Base-by-base conservation (phyloP, 2,888 invertebrate species). In the Brenthis ino region DNA sequence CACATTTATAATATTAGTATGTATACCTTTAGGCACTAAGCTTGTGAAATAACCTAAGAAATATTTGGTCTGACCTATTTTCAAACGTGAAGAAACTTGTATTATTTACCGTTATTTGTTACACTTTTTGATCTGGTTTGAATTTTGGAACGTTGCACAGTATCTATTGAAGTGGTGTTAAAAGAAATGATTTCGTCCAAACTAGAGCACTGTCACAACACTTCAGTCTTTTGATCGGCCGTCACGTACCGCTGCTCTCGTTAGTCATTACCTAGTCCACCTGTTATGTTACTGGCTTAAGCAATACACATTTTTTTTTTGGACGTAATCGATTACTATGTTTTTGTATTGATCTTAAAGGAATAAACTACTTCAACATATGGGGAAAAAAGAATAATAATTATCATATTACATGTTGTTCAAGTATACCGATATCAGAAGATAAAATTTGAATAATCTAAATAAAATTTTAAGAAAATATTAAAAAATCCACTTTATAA, bases 141-240 rank as follows among this genome's bases (percentile, higher is more conserved):
- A 24, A 64, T 51, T 37, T 65, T 55, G 43, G 43, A 63, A 53
- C 48, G 64, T 73, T 73, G 69, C 69, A 64, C 28, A 73, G 65
- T 67, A 53, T 68, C 72, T 69, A 70, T 73, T 74, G 58, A 65
- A 54, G 68, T 70, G 65, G 70, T 56, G 66, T 57, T 55, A 71
- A 71, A 71, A 68, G 65, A 73, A 72, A 74, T 56, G 65, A 71
- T 73, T 72, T 73, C 72, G 69, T 68, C 65, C 68, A 72, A 79
- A 75, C 74, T 78, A 69, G 78, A 75, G 64, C 77, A 77, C 75
- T 79, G 84, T 82, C 83, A 85, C 84, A 87, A 87, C 81, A 79
- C 74, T 77, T 73, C 73, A 72, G 78, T 72, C 75, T 72, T 85
- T 85, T 85, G 81, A 82, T 82, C 81, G 79, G 73, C 72, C 73